phyloP scores from a whole-genome alignment of 2,888 invertebrate species.

The Hydrotaea diabolus region DNA sequence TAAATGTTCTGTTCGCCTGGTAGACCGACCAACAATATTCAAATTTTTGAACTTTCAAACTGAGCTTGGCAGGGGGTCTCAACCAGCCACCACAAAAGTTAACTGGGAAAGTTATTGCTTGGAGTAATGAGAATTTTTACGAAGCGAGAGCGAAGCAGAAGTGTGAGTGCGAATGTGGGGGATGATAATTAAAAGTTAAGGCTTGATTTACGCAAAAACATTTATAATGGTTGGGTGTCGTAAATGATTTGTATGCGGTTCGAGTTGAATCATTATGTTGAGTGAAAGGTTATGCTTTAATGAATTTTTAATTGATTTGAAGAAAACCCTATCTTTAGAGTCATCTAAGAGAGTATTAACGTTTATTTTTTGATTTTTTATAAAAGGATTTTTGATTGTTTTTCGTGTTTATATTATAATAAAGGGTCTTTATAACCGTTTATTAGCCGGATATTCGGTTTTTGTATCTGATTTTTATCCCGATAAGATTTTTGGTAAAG shows the following conservation, averaged over 20 bases:
- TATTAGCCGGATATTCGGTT: constrained; percentile 10
- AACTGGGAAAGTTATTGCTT: neutral
- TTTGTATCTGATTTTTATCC: neutral
- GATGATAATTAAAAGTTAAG: neutral
- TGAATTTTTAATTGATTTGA: too few species aligned
- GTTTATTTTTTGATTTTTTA: neutral
- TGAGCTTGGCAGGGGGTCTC: neutral
- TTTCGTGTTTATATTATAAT: too few species aligned
- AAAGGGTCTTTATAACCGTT: neutral
- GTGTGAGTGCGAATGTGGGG: neutral
- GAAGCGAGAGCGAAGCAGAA: too few species aligned
- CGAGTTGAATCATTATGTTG: too few species aligned
- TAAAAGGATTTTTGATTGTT: neutral
- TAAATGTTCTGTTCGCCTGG: constrained; percentile 47
- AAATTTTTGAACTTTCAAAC: constrained; percentile 51
- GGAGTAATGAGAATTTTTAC: neutral
- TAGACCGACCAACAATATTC: constrained; percentile 52
- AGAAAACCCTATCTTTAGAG: too few species aligned
- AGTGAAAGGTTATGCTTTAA: too few species aligned
- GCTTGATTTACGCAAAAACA: too few species aligned
- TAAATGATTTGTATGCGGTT: too few species aligned
- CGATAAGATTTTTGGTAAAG: too few species aligned
- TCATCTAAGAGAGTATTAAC: too few species aligned
- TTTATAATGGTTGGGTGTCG: too few species aligned
- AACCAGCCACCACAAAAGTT: neutral